Base-by-base conservation (phyloP, 2,113 vertebrate genomes). In the Psephotus haematonotus region DNA sequence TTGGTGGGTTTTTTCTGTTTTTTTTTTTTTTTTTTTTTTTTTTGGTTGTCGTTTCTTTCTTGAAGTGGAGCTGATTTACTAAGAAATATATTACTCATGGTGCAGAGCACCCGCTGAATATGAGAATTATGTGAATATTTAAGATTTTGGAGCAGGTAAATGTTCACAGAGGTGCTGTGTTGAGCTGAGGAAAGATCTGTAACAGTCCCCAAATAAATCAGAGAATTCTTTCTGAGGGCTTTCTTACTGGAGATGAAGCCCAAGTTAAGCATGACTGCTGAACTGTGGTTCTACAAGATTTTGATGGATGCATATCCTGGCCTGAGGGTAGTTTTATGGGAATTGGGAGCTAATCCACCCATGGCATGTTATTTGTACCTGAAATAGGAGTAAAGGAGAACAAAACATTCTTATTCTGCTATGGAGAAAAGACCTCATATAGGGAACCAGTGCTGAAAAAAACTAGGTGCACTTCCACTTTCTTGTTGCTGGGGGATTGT, bases 31-130 rank as follows among this genome's bases (percentile, higher is more conserved):
- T n/a, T n/a, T n/a, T n/a, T n/a, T 24, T 55, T 7, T 57, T n/a
- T 8, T n/a, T n/a, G 31, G 43, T 79, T 50, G 11, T 55, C 7
- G 3, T 65, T 84, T 76, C 7, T 53, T 68, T 90, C 70, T 52
- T 82, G 86, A 92, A 92, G 65, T 82, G 46, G 41, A 95, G 82
- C 22, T n/a, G 90, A 63, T 43, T 87, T 85, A 72, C 75, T 82
- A 49, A 89, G 78, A 71, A 85, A 49, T 65, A 4, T 13, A 65
- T 90, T 92, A 72, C 39, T 94, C 47, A 47, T 63, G 35, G 33
- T 12, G 57, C 44, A 90, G 59, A 87, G 52, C 37, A 1, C 82
- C 39, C 33, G 53, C 78, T 47, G 62, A 70, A 94, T n/a, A 69
- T 29, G 27, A 72, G 50, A 90, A 75, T 91, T 63, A 53, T 35